Conservation (phyloP, 2,113 vertebrate genomes). For the Platysteira castanea region DNA sequence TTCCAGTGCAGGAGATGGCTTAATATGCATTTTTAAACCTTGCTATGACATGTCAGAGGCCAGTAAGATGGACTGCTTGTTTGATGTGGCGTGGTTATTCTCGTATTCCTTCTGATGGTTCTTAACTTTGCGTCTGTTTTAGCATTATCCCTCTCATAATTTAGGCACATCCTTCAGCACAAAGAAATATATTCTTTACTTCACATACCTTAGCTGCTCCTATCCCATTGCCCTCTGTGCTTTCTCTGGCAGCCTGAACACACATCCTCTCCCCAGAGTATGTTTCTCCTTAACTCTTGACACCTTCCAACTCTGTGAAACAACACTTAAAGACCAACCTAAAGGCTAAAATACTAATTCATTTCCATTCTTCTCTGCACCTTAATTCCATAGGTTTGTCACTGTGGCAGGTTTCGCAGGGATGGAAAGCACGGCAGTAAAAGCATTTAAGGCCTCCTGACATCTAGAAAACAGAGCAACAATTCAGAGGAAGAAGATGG, state of each 20-base stretch:
- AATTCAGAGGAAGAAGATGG: not conserved
- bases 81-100: not conserved
- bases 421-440: not conserved
- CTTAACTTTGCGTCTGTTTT: not conserved
- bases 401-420: not conserved
- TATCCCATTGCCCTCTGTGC: not conserved
- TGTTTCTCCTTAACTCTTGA: not conserved
- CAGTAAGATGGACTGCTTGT: not conserved
- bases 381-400: not conserved
- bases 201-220: not conserved
- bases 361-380: not conserved
- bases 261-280: accelerated
- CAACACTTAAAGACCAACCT: not conserved
- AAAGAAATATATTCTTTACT: not conserved
- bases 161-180: not conserved
- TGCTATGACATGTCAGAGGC: not conserved
- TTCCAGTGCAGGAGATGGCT: not conserved
- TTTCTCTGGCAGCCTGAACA: not conserved
- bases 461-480: not conserved
- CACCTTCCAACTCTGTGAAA: not conserved
- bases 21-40: not conserved
- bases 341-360: not conserved
- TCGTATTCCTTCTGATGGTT: not conserved
- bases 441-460: not conserved
- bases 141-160: not conserved